Evolutionary conservation across 2,113 vertebrate species (phyloP).

Genomic region (Suncus etruscus): DNA sequence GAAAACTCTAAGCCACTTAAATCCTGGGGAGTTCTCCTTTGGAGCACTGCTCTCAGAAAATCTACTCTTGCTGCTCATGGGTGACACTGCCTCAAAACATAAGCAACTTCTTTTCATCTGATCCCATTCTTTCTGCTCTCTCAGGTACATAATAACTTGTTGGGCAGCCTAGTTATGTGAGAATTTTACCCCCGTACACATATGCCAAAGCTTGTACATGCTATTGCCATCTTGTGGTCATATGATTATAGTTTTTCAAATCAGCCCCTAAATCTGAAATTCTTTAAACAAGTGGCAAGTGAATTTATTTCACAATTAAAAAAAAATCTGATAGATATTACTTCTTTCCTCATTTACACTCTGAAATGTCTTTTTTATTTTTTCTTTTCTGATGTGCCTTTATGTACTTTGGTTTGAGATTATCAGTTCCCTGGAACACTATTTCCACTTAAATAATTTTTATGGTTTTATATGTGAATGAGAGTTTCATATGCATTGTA

Average conservation of each 20-base stretch:
- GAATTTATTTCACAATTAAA: background rate
- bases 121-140: background rate
- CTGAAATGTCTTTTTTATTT: constrained; percentile 27
- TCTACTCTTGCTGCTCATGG: background rate
- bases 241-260: background rate
- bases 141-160: background rate
- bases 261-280: background rate
- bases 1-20: background rate
- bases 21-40: background rate
- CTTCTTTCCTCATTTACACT: background rate
- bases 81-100: background rate
- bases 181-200: background rate
- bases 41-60: background rate
- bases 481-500: background rate
- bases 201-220: background rate
- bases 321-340: background rate
- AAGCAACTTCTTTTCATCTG: background rate
- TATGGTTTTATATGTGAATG: background rate
- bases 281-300: background rate
- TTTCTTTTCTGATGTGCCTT: background rate
- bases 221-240: background rate
- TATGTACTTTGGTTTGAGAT: background rate
- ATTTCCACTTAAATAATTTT: background rate
- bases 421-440: background rate
- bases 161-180: background rate